Conservation (phyloP, 2,888 invertebrate genomes). For the Dyspetes luteomarginatus region DNA sequence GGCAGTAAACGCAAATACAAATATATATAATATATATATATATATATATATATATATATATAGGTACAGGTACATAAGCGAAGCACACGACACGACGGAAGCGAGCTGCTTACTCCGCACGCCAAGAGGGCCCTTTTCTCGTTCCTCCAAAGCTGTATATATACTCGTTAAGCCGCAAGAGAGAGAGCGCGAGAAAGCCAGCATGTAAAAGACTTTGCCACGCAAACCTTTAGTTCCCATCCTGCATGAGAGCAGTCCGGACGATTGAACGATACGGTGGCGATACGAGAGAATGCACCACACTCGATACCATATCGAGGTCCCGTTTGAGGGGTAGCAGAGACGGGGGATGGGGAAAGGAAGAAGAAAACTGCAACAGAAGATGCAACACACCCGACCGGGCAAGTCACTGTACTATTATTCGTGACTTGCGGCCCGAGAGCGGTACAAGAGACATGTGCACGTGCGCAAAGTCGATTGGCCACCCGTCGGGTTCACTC, state of each 20-base stretch:
- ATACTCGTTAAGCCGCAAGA: slow-evolving; percentile 58
- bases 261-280: slow-evolving; percentile 66
- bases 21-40: slow-evolving; percentile 64
- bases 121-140: slow-evolving; percentile 34
- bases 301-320: slow-evolving; percentile 68
- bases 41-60: slow-evolving; percentile 22
- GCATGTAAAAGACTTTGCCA: slow-evolving; percentile 61
- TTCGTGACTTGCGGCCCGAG: slow-evolving; percentile 65
- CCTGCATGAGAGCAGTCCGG: slow-evolving; percentile 56
- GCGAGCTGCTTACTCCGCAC: slow-evolving; percentile 55
- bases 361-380: not conserved
- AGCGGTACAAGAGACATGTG: slow-evolving; percentile 48
- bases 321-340: slow-evolving; percentile 19
- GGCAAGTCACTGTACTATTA: slow-evolving; percentile 62
- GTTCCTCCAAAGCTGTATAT: slow-evolving; percentile 32
- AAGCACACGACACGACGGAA: slow-evolving; percentile 63
- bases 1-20: slow-evolving; percentile 62
- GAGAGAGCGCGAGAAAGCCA: slow-evolving; percentile 30
- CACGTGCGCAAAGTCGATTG: slow-evolving; percentile 68
- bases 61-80: slow-evolving; percentile 42
- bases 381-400: slow-evolving; percentile 49
- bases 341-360: not conserved
- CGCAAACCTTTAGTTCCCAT: slow-evolving; percentile 54
- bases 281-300: slow-evolving; percentile 75
- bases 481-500: slow-evolving; percentile 67